Base-by-base conservation (phyloP, 2,888 invertebrate genomes). In the Oscheius sp. region DNA sequence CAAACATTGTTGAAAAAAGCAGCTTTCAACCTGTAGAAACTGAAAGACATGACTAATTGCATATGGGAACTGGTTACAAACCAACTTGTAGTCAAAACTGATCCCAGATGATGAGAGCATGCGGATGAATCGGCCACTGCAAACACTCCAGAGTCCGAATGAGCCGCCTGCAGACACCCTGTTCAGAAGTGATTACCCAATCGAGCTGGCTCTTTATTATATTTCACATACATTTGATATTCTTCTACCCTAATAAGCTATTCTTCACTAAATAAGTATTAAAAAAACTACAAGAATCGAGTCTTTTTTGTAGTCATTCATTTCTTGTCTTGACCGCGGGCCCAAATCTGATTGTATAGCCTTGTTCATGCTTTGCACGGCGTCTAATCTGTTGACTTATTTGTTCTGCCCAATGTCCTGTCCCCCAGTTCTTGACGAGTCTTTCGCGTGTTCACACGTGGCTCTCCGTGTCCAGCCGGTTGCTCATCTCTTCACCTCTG, bases 131-230 rank as follows among this genome's bases (percentile, higher is more conserved):
- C 68, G 68, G 68, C 68, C 68, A 68, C 68, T 68, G 68, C 68
- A 68, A 68, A 68, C 68, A 68, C 68, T 68, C 68, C 42, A 42
- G 35, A 53, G 53, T 68, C 68, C 55, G 33, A 68, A 68, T 68
- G 68, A 68, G 68, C 68, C 68, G 68, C 68, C 68, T 68, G 68
- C 68, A 42, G 68, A 68, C 68, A 68, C 68, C 68, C 68, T 68
- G 55, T 68, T 68, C 68, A 51, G 21, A 55, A 68, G 42, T 68
- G 53, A 68, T 68, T 68, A 50, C 48, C 48, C 63, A 33, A 63
- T 62, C 37, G 42, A 42, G 42, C 42, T 42, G 42, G 42, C 2
- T 35, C 58, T 42, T 11, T 2, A 62, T 48, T 48, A 9, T 11
- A 47, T 48, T 63, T 47, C 47, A 48, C 3, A 42, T 7, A 21